Evolutionary conservation across 1,140 invertebrate species (phyloP), one percentile per base, ranked within the genome.

Genomic region (Euwallacea similis): DNA sequence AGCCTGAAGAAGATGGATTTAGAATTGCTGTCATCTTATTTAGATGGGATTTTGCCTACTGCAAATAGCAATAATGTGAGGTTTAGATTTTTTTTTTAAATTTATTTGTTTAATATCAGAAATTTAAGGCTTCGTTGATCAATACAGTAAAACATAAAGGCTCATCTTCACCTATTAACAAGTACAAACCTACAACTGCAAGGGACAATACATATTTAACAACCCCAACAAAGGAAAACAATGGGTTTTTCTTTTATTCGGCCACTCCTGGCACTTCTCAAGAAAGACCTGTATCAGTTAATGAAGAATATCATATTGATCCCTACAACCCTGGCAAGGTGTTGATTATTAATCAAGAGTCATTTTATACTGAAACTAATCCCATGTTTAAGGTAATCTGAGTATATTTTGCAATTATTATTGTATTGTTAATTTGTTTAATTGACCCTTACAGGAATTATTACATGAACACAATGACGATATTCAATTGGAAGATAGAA

Each of bases 311-410:
- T 66, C 4, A 59, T 16, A 75, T 80, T 46, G 66, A 80, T 71
- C 72, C 71, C 11, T 47, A 75, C 11, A 66, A 73, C 21, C 77
- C 77, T 9, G 79, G 79, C 4, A 15, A 79, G 13, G 71, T 75
- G 55, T 68, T 80, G n/a, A 80, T 80, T 56, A 78, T 80, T 56
- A 78, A 80, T 69, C 78, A 80, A 63, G 72, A 76, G 66, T 10
- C 67, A 7, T 79, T 80, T 71, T 76, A 80, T 71, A 74, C 63
- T n/a, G 79, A 79, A 65, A 50, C 60, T 8, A 65, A 74, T 53
- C n/a, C 55, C 33, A 9, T 71, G 44, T 76, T 59, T 58, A 50
- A 73, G 58, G 76, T 78, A 70, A 66, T 47, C 47, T 61, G 4
- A 61, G 6, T 42, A 61, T 2, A 8, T 42, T 61, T 43, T 61